Evolutionary conservation across 2,797 vertebrate species (phyloP), one percentile per base, ranked within the genome.

Genomic region (Xenopus petersii): DNA sequence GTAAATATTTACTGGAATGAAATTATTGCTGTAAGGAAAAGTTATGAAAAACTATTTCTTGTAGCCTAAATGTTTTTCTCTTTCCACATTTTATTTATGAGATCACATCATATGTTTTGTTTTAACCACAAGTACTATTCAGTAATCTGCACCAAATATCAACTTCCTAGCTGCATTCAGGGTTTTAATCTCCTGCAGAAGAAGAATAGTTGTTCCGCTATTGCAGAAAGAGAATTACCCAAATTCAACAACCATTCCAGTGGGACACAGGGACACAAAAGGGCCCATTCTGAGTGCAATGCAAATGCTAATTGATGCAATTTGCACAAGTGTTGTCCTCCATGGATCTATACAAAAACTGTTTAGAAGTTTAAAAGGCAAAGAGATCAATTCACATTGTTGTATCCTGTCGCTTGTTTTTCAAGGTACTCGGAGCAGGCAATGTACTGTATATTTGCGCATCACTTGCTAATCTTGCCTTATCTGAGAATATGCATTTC

Each of bases 281-380:
- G 68, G 16, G 8, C 56, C 68, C 17, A 12, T 70, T 36, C 47
- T 46, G 42, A 70, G 56, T 47, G 68, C 49, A 70, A 70, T 47
- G 68, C 68, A 70, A 60, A 70, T 70, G 68, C 68, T 70, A 70
- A 70, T 70, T 70, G 68, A 60, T 70, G 68, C 68, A 70, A 70
- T 70, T 70, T 70, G 68, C 68, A 70, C 55, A 33, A 42, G 36
- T 60, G 68, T 70, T 60, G 36, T 46, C 4, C 15, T 64, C 15
- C 46, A 4, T 60, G 16, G 49, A 60, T 60, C 68, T 60, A 60
- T 47, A 70, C 68, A 70, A 60, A 56, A 60, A 51, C 54, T 54
- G 56, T 59, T 33, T 59, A 70, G 36, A 70, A 70, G 36, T 60
- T 24, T 47, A 60, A 70, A 60, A 60, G 60, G 24, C 68, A 60